Evolutionary conservation across 2,113 vertebrate species (phyloP), one percentile per base, ranked within the genome.

Genomic region (Odontesthes bonariensis): DNA sequence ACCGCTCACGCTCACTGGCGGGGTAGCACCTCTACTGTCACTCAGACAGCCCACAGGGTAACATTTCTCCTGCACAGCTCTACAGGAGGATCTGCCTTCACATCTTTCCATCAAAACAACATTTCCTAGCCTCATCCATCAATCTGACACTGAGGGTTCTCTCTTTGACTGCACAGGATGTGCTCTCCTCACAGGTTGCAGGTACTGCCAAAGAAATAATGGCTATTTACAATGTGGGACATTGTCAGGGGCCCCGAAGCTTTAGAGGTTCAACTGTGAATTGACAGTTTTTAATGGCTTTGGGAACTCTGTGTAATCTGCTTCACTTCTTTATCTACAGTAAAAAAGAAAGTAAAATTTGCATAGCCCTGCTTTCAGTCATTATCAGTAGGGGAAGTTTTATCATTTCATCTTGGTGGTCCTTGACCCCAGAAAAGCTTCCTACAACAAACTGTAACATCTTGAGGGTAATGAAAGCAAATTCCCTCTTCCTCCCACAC

Each of bases 61-160:
- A 62, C 77, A 31, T 77, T 69, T 77, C 59, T 44, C 38, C 23
- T 53, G 13, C 56, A 67, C 46, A 44, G 58, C 40, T 75, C 51
- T 10, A 32, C 44, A 22, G 42, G 33, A 52, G 53, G 38, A 85
- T 61, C 65, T 74, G 57, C 69, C 78, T 73, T 66, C 76, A 66
- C 69, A 71, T 81, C 74, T 69, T 68, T 69, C 72, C 72, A 68
- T 81, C 79, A 78, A 47, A 79, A 83, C 80, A 82, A 71, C 60
- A 51, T n/a, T 0, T 53, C 3, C 33, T 3, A 7, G 52, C 59
- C 84, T 86, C 75, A 82, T 88, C 77, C 84, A 82, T 88, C 88
- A 88, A 73, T 7, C 51, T 83, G 79, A 73, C 72, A 73, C 76
- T 42, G 40, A 49, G 58, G 67, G 67, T 31, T 69, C 69, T 56